A percentile compares a stretch with the other conserved stretches of the same genome.
These are phyloP conservation scores for Phrynocephalus forsythii DNA, from an alignment of 2,797 vertebrate species.

Conservation along the genomic window DNA sequence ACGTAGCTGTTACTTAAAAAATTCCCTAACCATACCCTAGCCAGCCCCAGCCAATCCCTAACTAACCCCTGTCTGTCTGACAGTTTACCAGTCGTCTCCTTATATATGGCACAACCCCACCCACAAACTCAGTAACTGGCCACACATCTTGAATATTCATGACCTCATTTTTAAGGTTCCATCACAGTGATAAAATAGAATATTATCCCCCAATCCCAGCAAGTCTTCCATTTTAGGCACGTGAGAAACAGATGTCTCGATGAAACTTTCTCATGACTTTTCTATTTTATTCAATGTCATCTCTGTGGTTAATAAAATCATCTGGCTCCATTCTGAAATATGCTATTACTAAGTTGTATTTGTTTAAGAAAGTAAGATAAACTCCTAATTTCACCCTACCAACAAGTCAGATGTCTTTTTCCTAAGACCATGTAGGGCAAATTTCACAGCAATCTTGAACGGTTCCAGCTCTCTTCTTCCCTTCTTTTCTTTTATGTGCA, in stretches of 20 bases:
- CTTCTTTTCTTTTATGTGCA: neutral
- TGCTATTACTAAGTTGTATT: neutral
- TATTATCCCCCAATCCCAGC: neutral
- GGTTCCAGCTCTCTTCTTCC: neutral
- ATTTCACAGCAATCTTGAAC: neutral
- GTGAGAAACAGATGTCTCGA: neutral
- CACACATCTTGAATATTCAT: too few species aligned
- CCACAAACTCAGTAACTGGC: too few species aligned
- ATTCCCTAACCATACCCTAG: too few species aligned
- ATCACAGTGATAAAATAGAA: neutral
- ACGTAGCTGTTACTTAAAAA: too few species aligned
- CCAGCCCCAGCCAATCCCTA: too few species aligned
- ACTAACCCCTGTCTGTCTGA: too few species aligned
- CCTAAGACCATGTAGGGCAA: neutral
- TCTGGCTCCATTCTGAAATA: conserved; percentile 1
- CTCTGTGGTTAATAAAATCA: conserved; percentile 19
- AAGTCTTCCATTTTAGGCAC: neutral
- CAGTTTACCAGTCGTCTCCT: too few species aligned
- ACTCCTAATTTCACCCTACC: conserved; percentile 13
- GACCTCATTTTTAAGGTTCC: too few species aligned
- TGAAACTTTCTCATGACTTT: neutral
- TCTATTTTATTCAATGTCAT: neutral
- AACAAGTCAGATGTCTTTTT: conserved; percentile 7
- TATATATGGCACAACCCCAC: too few species aligned
- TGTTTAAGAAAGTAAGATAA: conserved; percentile 11